A percentile compares a stretch with the other conserved stretches of the same genome.
phyloP scores from a whole-genome alignment of 2,797 vertebrate species.

The Oophaga sylvatica region DNA sequence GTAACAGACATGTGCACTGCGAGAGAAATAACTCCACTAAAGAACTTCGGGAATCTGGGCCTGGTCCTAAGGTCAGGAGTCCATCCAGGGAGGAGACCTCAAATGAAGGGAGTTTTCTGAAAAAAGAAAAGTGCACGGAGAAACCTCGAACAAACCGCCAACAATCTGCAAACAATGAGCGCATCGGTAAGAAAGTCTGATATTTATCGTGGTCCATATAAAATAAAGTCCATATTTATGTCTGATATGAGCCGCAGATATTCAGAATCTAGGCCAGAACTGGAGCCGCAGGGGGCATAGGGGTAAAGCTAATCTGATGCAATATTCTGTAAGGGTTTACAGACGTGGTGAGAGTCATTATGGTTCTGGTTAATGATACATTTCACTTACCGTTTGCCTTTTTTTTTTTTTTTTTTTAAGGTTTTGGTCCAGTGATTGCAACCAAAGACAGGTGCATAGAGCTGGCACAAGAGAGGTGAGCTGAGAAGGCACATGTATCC shows the following conservation, averaged over 20 bases:
- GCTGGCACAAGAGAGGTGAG: slow-evolving; percentile 31
- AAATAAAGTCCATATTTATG: not conserved
- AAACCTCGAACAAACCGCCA: not conserved
- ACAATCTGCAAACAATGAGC: not conserved
- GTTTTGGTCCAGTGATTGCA: not conserved
- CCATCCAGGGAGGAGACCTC: not conserved
- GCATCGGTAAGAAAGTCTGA: slow-evolving; percentile 29
- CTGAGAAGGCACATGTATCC: not conserved
- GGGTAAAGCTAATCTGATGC: too few species aligned
- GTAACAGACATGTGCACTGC: slow-evolving; percentile 26
- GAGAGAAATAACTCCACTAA: slow-evolving; percentile 9
- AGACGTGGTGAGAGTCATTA: not conserved
- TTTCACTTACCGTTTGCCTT: not conserved
- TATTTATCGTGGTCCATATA: not conserved
- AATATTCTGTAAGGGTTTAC: not conserved
- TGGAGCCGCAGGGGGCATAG: not conserved
- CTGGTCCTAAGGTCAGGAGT: not conserved
- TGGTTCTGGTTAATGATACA: too few species aligned
- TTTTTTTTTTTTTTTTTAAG: slow-evolving; percentile 12
- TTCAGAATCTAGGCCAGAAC: not conserved
- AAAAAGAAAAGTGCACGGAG: slow-evolving; percentile 25
- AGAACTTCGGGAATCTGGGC: slow-evolving; percentile 5
- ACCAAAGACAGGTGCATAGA: slow-evolving; percentile 1
- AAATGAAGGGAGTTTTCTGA: not conserved
- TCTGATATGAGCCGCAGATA: not conserved